phyloP scores from a whole-genome alignment of 92 coral and sea anemone genomes.

The Palythoa grandis region DNA sequence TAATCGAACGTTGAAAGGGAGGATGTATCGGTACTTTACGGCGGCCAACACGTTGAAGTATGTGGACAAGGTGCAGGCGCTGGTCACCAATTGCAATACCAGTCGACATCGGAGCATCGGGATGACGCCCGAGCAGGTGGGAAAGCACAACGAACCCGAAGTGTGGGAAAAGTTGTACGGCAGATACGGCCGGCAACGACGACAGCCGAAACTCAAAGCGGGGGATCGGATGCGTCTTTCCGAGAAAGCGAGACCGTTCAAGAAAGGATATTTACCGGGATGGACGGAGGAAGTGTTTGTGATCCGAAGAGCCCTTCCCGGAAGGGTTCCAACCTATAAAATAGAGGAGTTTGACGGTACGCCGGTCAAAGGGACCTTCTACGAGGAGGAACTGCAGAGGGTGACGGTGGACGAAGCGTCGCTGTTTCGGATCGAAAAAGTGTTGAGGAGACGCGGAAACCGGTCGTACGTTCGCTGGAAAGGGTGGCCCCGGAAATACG shows the following conservation, averaged over 20 bases:
- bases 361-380: not conserved
- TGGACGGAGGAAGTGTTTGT: constrained; percentile 27
- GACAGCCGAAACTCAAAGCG: not conserved
- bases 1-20: constrained; percentile 48
- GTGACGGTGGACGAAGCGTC: too few species aligned
- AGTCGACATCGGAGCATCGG: constrained; percentile 39
- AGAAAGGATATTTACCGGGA: constrained; percentile 29
- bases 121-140: too few species aligned
- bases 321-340: too few species aligned
- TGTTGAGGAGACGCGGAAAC: too few species aligned
- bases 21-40: constrained; percentile 54
- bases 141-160: constrained; percentile 22
- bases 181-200: too few species aligned
- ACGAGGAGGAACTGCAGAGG: too few species aligned
- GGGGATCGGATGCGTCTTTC: constrained; percentile 17
- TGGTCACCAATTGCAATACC: constrained; percentile 40
- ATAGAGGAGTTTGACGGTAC: not conserved
- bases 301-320: too few species aligned
- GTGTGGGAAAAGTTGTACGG: constrained; percentile 13
- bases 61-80: constrained; percentile 37
- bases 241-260: not conserved
- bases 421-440: too few species aligned
- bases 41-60: constrained; percentile 47
- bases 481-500: too few species aligned
- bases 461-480: too few species aligned